Conservation (phyloP, 2,888 invertebrate genomes). For the Apodemia zela region DNA sequence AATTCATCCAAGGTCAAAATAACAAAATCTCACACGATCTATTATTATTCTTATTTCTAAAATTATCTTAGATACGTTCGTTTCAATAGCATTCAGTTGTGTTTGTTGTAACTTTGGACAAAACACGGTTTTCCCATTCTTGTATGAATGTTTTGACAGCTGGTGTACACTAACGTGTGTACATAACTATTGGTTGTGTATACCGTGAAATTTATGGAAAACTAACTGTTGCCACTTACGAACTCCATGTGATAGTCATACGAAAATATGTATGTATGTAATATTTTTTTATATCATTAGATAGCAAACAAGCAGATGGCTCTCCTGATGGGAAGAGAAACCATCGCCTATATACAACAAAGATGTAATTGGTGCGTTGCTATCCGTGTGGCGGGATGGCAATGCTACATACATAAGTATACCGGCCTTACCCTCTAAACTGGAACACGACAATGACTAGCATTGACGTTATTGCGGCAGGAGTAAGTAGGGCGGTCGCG, state of each 20-base stretch:
- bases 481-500: too few species aligned
- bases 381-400: too few species aligned
- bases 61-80: not conserved
- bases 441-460: too few species aligned
- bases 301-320: too few species aligned
- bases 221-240: not conserved
- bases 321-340: too few species aligned
- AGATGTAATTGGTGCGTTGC: too few species aligned
- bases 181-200: not conserved
- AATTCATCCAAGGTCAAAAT: constrained; percentile 1
- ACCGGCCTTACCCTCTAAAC: too few species aligned
- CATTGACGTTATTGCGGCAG: too few species aligned
- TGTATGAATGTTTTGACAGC: not conserved
- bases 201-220: not conserved
- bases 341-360: too few species aligned
- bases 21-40: not conserved
- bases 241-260: not conserved
- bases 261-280: too few species aligned
- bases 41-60: not conserved
- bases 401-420: too few species aligned
- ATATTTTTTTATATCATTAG: too few species aligned
- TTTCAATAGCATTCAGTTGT: not conserved
- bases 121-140: constrained; percentile 1
- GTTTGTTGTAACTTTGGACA: not conserved
- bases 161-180: not conserved